Evolutionary conservation across 2,797 vertebrate genomes (phyloP).

Genomic region (Tachyglossus aculeatus): DNA sequence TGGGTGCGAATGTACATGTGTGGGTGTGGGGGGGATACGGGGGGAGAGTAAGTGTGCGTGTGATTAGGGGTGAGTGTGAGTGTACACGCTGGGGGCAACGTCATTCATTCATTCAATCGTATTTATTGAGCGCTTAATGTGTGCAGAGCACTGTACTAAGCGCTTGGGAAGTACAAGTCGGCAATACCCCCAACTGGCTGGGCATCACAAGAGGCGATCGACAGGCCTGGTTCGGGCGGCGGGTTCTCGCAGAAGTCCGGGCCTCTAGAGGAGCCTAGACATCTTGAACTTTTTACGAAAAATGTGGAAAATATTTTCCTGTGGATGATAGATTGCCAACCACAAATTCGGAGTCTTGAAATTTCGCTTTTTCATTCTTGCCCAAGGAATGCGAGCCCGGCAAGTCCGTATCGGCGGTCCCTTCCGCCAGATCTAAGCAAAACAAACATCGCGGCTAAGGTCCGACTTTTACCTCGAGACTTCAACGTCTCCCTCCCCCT

Average conservation of each 20-base stretch:
- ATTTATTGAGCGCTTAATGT: too few species aligned
- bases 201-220: not conserved
- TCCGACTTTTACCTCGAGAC: not conserved
- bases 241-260: constrained; percentile 16
- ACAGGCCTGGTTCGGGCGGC: not conserved
- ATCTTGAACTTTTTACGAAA: constrained; percentile 78
- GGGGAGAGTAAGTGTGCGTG: too few species aligned
- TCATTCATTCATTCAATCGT: too few species aligned
- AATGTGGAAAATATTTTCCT: constrained; percentile 77
- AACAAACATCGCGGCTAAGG: not conserved
- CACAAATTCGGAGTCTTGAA: constrained; percentile 63
- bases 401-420: not conserved
- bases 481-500: not conserved
- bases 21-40: too few species aligned
- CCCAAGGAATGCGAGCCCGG: not conserved
- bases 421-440: constrained; percentile 31
- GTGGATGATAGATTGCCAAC: constrained; percentile 66
- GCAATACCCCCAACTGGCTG: too few species aligned
- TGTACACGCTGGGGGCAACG: too few species aligned
- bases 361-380: constrained; percentile 37
- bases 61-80: too few species aligned
- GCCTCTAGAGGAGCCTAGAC: constrained; percentile 59
- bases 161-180: too few species aligned
- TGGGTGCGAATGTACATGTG: too few species aligned
- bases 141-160: too few species aligned